A percentile compares a stretch with the other conserved stretches of the same genome.
Conservation (phyloP, 2,113 vertebrate species). For the Toxostoma redivivum region DNA sequence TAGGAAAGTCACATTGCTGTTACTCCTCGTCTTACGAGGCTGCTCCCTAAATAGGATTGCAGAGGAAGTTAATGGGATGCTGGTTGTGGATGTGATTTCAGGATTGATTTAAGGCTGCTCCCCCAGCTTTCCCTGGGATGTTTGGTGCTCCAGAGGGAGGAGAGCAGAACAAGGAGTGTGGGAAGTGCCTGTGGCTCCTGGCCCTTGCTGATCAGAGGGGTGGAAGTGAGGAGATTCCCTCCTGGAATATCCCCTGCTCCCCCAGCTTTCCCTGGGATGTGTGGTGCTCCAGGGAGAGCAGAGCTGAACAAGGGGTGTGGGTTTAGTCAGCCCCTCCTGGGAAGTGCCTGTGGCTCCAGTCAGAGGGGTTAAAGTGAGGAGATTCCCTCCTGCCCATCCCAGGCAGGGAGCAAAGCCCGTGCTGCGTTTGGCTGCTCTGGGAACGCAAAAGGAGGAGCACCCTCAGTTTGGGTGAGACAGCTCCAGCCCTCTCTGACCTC, state of each 20-base stretch:
- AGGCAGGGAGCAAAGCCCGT: background rate
- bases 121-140: background rate
- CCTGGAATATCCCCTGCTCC: background rate
- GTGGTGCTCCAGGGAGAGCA: background rate
- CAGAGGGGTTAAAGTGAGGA: background rate
- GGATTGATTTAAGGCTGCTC: background rate
- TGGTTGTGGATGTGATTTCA: background rate
- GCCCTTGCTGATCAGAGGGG: too few species aligned
- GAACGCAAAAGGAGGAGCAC: background rate
- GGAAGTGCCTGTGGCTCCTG: too few species aligned
- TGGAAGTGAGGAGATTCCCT: background rate
- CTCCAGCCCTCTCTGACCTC: background rate
- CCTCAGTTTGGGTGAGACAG: background rate
- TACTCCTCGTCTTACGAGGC: background rate
- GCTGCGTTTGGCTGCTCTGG: background rate
- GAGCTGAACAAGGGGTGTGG: background rate
- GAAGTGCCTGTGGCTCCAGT: too few species aligned
- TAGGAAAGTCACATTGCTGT: background rate
- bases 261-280: background rate
- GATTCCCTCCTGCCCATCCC: background rate
- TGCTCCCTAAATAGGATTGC: background rate
- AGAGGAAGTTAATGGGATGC: background rate
- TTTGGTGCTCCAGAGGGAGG: background rate
- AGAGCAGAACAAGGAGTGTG: background rate
- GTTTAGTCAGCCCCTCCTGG: background rate